These are phyloP conservation scores for Temnothorax curvispinosus DNA, from an alignment of 1,140 invertebrate species.

Conservation along the genomic window DNA sequence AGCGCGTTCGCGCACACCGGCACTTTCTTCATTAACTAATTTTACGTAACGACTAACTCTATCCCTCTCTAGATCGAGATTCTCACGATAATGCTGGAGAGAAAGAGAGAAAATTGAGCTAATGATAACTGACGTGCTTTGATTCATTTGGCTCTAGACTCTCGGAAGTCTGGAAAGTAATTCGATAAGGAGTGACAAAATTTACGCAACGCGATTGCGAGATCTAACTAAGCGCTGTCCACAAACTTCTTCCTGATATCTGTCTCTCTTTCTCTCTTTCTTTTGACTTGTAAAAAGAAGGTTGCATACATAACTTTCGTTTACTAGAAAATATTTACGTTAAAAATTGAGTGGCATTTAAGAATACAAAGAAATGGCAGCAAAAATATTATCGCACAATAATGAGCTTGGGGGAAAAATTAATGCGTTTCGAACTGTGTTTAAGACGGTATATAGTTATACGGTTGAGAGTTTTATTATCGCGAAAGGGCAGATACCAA, in stretches of 20 bases:
- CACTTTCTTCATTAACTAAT: constrained; percentile 30
- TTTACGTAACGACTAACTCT: background rate
- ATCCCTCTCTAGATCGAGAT: background rate
- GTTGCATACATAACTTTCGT: background rate
- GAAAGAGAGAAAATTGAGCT: constrained; percentile 29
- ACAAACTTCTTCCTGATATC: background rate
- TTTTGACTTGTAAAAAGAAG: constrained; percentile 5
- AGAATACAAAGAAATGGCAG: background rate
- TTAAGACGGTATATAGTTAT: background rate
- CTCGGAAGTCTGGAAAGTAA: constrained; percentile 40
- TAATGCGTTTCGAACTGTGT: background rate
- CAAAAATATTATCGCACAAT: background rate
- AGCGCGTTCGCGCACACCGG: background rate
- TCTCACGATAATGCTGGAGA: background rate
- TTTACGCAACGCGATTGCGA: background rate
- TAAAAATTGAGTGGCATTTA: background rate
- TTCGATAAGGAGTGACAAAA: constrained; percentile 45
- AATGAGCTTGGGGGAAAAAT: background rate
- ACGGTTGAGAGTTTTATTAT: background rate
- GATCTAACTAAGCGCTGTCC: constrained; percentile 22
- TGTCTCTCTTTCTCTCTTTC: background rate
- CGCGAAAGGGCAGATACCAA: background rate
- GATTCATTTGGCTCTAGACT: constrained; percentile 2
- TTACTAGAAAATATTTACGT: background rate
- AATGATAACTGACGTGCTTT: constrained; percentile 49